Percentiles rank a stretch among this genome's conserved stretches.
These are phyloP conservation scores for Lepidochrysops patricia DNA, from an alignment of 2,888 invertebrate species.

Conservation along the genomic window DNA sequence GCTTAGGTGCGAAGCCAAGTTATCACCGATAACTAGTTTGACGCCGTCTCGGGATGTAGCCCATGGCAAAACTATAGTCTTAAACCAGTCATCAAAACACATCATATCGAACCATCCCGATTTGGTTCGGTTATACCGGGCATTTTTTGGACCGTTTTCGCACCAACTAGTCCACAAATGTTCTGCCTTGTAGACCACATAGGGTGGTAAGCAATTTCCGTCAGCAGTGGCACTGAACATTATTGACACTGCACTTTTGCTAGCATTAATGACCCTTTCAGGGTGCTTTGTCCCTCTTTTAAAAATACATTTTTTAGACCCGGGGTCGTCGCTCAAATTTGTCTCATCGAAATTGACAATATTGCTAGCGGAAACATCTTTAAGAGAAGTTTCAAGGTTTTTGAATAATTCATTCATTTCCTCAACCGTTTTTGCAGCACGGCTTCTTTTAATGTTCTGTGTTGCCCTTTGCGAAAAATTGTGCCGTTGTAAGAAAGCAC, in stretches of 20 bases:
- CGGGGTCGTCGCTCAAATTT: constrained; percentile 24
- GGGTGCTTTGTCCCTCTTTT: constrained; percentile 15
- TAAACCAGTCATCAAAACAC: constrained; percentile 35
- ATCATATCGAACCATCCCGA: constrained; percentile 38
- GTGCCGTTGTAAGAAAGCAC: constrained; percentile 15
- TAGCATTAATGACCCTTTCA: constrained; percentile 15
- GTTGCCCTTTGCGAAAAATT: constrained; percentile 8
- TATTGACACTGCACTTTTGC: constrained; percentile 19
- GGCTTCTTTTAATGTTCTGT: constrained; percentile 1
- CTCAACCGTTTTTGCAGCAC: not conserved
- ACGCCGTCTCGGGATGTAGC: constrained; percentile 4
- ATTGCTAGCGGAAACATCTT: constrained; percentile 8
- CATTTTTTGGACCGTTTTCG: constrained; percentile 34
- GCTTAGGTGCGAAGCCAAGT: constrained; percentile 18
- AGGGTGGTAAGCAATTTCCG: constrained; percentile 19
- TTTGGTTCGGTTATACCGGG: constrained; percentile 37
- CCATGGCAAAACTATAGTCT: constrained; percentile 20
- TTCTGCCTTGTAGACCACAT: constrained; percentile 26
- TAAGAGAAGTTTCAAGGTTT: not conserved
- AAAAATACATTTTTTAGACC: constrained; percentile 22
- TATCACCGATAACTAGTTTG: constrained; percentile 22
- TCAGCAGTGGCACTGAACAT: constrained; percentile 21
- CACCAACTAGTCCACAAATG: constrained; percentile 39
- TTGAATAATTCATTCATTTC: not conserved
- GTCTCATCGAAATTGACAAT: constrained; percentile 26